These are phyloP conservation scores for Atopsyche davidsoni DNA, from an alignment of 1,140 invertebrate genomes.

Conservation along the genomic window DNA sequence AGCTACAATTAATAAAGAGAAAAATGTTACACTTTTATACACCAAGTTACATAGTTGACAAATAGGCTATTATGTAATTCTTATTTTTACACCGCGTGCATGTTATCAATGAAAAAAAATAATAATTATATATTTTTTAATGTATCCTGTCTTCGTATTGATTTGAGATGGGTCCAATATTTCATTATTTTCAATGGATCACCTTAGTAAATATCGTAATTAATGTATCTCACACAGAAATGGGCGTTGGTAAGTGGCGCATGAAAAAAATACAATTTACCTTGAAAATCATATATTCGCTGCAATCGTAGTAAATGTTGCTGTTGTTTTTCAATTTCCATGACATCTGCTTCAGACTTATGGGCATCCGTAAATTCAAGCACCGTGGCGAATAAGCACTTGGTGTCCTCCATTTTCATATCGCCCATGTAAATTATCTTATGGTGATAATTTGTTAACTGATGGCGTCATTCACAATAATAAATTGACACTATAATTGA, in stretches of 20 bases:
- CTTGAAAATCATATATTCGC: conserved; percentile 20
- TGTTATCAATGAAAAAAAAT: no score
- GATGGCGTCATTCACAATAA: conserved; percentile 15
- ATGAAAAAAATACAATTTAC: conserved; percentile 3
- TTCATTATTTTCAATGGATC: no score
- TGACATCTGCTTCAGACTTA: conserved; percentile 10
- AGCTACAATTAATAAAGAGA: conserved; percentile 10
- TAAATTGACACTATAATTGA: conserved; percentile 22
- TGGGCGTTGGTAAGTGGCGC: no score
- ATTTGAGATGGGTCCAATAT: no score
- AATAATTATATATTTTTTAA: no score
- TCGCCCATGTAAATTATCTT: background rate
- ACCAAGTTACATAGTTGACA: no score
- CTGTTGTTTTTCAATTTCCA: conserved; percentile 12
- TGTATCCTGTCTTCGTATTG: no score
- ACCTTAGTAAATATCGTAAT: no score
- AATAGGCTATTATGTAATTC: no score
- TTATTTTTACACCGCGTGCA: no score
- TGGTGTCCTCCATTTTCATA: conserved; percentile 17
- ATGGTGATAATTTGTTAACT: conserved; percentile 2
- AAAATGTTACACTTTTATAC: no score
- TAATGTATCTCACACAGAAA: no score
- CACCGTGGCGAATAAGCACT: conserved; percentile 18
- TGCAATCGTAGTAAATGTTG: conserved; percentile 18
- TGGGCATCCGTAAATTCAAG: conserved; percentile 10